phyloP scores from a whole-genome alignment of 2,113 vertebrate species.

The Ginglymostoma cirratum region DNA sequence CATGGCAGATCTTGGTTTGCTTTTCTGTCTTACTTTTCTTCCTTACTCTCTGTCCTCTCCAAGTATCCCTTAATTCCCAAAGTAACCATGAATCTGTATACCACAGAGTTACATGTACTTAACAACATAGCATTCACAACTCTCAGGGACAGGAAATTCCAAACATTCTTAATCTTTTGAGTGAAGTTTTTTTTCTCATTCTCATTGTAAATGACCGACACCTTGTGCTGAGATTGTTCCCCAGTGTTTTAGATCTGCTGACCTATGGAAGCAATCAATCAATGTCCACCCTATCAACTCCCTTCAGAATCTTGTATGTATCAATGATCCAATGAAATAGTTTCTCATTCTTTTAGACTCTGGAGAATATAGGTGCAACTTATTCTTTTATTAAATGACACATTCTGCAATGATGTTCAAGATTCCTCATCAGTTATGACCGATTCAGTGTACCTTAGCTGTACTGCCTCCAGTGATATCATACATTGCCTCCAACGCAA shows the following conservation, averaged over 20 bases:
- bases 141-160: not conserved
- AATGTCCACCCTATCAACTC: not conserved
- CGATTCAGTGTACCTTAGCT: too few species aligned
- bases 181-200: not conserved
- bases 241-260: too few species aligned
- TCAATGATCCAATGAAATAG: not conserved
- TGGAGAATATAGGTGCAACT: too few species aligned
- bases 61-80: not conserved
- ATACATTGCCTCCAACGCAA: too few species aligned
- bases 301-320: not conserved
- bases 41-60: too few species aligned
- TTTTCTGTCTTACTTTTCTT: too few species aligned
- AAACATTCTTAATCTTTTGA: not conserved
- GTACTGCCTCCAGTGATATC: too few species aligned
- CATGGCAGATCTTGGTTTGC: not conserved
- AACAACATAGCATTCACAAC: not conserved
- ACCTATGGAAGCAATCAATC: not conserved
- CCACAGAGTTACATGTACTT: not conserved
- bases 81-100: not conserved
- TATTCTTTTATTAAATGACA: too few species aligned
- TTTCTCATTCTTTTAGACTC: too few species aligned
- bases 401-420: too few species aligned
- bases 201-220: not conserved
- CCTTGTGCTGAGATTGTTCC: too few species aligned
- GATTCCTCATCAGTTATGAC: too few species aligned